phyloP scores from a whole-genome alignment of 2,888 invertebrate species.

The Oscheius sp. region DNA sequence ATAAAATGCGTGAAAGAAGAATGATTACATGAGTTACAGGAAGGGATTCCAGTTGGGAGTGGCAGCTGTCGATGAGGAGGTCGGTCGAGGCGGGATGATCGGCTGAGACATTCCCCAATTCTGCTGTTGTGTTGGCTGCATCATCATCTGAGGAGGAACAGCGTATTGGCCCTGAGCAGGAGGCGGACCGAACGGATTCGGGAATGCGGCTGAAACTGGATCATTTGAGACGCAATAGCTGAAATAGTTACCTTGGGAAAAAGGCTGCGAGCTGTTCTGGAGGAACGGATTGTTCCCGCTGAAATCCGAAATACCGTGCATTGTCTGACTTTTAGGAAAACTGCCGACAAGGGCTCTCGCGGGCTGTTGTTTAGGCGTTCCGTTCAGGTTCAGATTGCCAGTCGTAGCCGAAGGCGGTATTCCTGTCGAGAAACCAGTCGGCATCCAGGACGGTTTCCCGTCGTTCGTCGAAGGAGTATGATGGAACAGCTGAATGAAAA shows the following conservation, averaged over 20 bases:
- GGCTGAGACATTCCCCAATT: conserved; percentile 1
- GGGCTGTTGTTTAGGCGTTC: not conserved
- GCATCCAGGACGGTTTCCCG: conserved; percentile 33
- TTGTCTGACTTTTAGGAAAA: conserved; percentile 37
- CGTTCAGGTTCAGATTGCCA: not conserved
- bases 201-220: not conserved
- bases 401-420: conserved; percentile 27
- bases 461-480: conserved; percentile 1
- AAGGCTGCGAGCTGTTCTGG: not conserved
- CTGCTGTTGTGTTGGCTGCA: not conserved
- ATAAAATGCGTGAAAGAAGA: conserved; percentile 1
- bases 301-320: conserved; percentile 35
- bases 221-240: too few relatives aligned
- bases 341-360: not conserved
- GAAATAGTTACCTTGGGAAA: conserved; percentile 4
- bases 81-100: conserved; percentile 10
- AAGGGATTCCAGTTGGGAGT: conserved; percentile 37
- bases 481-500: not conserved
- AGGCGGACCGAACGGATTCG: conserved; percentile 21
- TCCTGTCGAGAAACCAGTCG: conserved; percentile 39
- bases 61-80: not conserved
- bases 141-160: too few relatives aligned
- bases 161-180: not conserved
- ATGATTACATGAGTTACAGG: conserved; percentile 22
- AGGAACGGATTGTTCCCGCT: conserved; percentile 34